A percentile compares a stretch with the other conserved stretches of the same genome.
These are phyloP conservation scores for Lydus trimaculatus DNA, from an alignment of 2,888 invertebrate genomes.

Conservation along the genomic window DNA sequence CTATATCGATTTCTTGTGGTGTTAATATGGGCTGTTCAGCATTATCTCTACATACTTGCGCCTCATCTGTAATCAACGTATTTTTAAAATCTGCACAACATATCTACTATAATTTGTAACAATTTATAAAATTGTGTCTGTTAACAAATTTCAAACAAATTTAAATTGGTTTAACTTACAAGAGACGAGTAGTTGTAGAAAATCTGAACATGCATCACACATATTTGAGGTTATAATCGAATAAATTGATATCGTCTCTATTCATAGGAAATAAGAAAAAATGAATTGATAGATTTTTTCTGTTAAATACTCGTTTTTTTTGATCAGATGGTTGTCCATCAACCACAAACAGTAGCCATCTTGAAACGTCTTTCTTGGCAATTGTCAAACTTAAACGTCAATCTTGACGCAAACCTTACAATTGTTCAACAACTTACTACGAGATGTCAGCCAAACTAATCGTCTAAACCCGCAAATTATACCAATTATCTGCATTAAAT, in stretches of 20 bases:
- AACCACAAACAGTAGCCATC: conserved; percentile 57
- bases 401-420: not conserved
- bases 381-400: not conserved
- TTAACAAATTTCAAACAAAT: too few relatives aligned
- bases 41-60: conserved; percentile 78
- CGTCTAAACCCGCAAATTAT: too few relatives aligned
- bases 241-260: conserved; percentile 39
- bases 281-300: conserved; percentile 21
- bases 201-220: conserved; percentile 96
- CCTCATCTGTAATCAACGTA: conserved; percentile 72
- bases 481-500: too few relatives aligned
- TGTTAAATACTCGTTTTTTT: conserved; percentile 27
- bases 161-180: conserved; percentile 67
- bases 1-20: conserved; percentile 82
- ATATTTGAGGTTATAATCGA: conserved; percentile 61
- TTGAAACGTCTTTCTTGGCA: conserved; percentile 45
- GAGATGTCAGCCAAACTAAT: not conserved
- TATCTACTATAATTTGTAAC: not conserved
- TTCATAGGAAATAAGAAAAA: conserved; percentile 36
- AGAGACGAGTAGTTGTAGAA: conserved; percentile 87
- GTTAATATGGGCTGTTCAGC: conserved; percentile 77
- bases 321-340: conserved; percentile 50
- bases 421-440: not conserved
- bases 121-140: too few relatives aligned
- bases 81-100: conserved; percentile 17